A percentile compares a stretch with the other conserved stretches of the same genome.
phyloP scores from a whole-genome alignment of 2,113 vertebrate genomes.

The Cromileptes altivelis region DNA sequence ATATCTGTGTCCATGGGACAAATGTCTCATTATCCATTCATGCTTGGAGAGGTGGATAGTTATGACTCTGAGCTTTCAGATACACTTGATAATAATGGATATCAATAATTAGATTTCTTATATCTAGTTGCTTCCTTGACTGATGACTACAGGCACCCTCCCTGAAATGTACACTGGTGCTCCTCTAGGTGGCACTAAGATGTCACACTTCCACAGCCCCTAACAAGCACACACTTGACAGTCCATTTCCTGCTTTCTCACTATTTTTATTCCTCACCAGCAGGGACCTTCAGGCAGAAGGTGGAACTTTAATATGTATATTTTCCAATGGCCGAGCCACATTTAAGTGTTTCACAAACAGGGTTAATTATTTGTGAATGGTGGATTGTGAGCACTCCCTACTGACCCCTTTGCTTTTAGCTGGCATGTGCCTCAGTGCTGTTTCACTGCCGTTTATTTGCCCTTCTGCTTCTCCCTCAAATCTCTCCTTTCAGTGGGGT shows the following conservation, averaged over 20 bases:
- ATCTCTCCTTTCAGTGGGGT: constrained; percentile 46
- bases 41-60: too few species aligned
- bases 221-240: not conserved
- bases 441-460: not conserved
- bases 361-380: constrained; percentile 42
- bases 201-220: not conserved
- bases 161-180: not conserved
- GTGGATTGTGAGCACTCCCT: constrained; percentile 11
- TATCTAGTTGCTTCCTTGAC: not conserved
- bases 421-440: not conserved
- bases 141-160: not conserved
- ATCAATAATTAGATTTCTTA: not conserved
- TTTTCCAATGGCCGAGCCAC: constrained; percentile 45
- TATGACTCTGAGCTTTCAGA: not conserved
- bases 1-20: not conserved
- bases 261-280: constrained; percentile 42
- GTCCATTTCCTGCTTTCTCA: constrained; percentile 28
- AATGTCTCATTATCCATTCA: too few species aligned
- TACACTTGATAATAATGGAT: not conserved
- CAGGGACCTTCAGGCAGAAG: constrained; percentile 46
- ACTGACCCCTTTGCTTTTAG: constrained; percentile 24
- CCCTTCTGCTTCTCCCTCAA: not conserved
- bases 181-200: constrained; percentile 61
- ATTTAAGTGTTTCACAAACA: constrained; percentile 55
- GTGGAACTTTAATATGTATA: constrained; percentile 59